Evolutionary conservation across 2,113 vertebrate species (phyloP).

Genomic region (Dicentrarchus labrax): DNA sequence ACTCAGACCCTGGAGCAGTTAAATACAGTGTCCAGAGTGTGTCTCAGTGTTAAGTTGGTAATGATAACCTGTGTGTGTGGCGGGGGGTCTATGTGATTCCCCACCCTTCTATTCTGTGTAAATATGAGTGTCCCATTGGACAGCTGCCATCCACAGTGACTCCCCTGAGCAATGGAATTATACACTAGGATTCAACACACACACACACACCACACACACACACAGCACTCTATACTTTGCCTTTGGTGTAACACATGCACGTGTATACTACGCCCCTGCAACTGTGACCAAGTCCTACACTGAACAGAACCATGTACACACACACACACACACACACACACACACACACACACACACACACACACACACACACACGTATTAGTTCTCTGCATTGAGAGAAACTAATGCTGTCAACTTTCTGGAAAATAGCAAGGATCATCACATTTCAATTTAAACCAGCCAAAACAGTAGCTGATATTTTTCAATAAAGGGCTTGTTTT

Average conservation of each 20-base stretch:
- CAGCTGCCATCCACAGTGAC: slow-evolving; percentile 20
- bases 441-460: too few relatives aligned
- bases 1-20: slow-evolving; percentile 17
- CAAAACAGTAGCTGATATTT: too few relatives aligned
- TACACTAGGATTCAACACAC: neutral
- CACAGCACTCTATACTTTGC: slow-evolving; percentile 13
- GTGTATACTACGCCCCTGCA: neutral
- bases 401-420: neutral
- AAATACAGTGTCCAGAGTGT: slow-evolving; percentile 23
- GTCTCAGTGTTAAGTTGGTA: slow-evolving; percentile 35
- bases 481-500: neutral
- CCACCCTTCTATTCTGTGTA: slow-evolving; percentile 28
- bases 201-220: neutral
- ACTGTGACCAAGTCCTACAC: neutral
- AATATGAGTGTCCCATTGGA: slow-evolving; percentile 23
- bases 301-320: neutral
- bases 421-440: neutral
- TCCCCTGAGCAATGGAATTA: slow-evolving; percentile 37
- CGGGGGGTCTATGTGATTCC: neutral
- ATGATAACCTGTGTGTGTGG: slow-evolving; percentile 35
- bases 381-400: too few relatives aligned
- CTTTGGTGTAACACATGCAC: neutral
- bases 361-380: neutral
- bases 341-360: too few relatives aligned
- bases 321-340: too few relatives aligned